Evolutionary conservation across 1,140 invertebrate species (phyloP).

Genomic region (Papilio xuthus): DNA sequence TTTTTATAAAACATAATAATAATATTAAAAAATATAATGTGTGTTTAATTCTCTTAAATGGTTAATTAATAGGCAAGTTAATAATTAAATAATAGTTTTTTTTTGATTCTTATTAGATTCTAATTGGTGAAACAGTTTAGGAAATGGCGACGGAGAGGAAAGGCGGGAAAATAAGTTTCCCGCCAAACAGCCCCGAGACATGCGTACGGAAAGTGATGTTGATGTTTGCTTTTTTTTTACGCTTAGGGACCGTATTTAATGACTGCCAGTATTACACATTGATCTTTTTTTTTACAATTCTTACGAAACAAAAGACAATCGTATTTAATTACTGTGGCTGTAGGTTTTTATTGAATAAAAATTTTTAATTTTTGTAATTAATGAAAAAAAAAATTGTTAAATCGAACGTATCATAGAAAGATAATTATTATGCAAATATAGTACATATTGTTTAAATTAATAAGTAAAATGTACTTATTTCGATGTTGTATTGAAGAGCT

Average conservation of each 20-base stretch:
- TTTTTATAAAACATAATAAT: background rate
- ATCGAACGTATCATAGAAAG: too few relatives aligned
- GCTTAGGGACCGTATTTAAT: slow-evolving; percentile 44
- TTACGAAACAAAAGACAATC: background rate
- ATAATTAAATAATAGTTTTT: slow-evolving; percentile 36
- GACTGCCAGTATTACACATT: slow-evolving; percentile 43
- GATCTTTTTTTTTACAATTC: slow-evolving; percentile 37
- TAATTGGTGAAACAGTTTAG: slow-evolving; percentile 52
- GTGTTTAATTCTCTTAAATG: background rate
- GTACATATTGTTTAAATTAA: background rate
- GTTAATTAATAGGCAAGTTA: slow-evolving; percentile 21
- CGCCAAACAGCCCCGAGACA: slow-evolving; percentile 70
- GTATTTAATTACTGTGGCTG: background rate
- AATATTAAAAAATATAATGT: background rate
- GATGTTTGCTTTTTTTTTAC: slow-evolving; percentile 48
- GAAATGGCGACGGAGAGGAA: slow-evolving; percentile 62
- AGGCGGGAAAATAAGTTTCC: slow-evolving; percentile 78
- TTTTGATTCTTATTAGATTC: slow-evolving; percentile 65
- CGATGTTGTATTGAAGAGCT: background rate
- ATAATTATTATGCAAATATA: background rate
- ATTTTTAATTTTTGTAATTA: background rate
- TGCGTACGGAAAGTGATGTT: slow-evolving; percentile 67
- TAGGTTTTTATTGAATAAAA: background rate
- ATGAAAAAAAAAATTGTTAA: background rate
- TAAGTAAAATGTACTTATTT: background rate